Evolutionary conservation across 2,888 invertebrate genomes (phyloP).

Genomic region (Pasiphila rectangulata): DNA sequence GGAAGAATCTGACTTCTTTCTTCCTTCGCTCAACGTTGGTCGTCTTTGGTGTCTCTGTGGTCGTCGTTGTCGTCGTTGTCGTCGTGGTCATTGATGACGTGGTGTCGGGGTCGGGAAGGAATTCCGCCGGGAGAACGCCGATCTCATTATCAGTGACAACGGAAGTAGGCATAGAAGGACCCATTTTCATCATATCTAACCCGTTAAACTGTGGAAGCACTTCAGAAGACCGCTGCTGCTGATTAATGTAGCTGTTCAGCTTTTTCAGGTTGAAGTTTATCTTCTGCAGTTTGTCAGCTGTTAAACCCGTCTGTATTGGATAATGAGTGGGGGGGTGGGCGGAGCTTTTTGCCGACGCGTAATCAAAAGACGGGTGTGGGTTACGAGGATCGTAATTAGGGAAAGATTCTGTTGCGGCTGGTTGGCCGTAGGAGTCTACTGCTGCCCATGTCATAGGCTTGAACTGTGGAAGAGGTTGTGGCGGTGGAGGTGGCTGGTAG

Average conservation of each 20-base stretch:
- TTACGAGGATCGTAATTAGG: constrained; percentile 57
- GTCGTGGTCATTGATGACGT: constrained; percentile 46
- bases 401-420: constrained; percentile 59
- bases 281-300: constrained; percentile 66
- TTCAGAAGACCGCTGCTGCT: constrained; percentile 64
- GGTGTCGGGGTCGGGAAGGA: constrained; percentile 47
- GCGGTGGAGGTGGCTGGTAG: constrained; percentile 62
- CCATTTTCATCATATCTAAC: constrained; percentile 55
- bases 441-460: constrained; percentile 67
- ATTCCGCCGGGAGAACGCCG: constrained; percentile 67
- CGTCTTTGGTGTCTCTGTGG: constrained; percentile 46
- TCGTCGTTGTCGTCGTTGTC: constrained; percentile 43
- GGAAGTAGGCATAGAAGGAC: constrained; percentile 60
- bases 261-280: constrained; percentile 66
- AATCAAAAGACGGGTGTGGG: constrained; percentile 52
- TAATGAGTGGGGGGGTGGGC: constrained; percentile 18
- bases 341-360: constrained; percentile 57
- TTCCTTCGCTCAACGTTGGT: constrained; percentile 54
- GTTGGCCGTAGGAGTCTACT: constrained; percentile 71
- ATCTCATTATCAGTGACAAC: constrained; percentile 68
- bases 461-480: constrained; percentile 53
- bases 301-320: constrained; percentile 49
- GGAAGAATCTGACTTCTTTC: constrained; percentile 70
- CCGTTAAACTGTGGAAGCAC: constrained; percentile 52
- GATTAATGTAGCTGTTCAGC: constrained; percentile 53